Evolutionary conservation across 1,140 invertebrate genomes (phyloP), one percentile per base, ranked within the genome.

Genomic region (Thaumetopoea pityocampa): DNA sequence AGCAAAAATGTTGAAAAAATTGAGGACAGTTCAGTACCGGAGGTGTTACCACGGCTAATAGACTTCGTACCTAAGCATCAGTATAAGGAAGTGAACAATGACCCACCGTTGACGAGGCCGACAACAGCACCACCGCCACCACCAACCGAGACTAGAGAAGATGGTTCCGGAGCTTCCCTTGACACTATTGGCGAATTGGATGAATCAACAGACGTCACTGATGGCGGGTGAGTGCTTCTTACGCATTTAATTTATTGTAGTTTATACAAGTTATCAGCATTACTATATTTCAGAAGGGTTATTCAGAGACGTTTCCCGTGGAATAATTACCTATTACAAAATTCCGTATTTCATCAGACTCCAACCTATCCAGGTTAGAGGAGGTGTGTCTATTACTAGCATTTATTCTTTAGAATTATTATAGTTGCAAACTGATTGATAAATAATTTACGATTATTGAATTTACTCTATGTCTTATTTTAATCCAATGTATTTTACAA

Each of bases 111-210:
- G 30, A 52, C 56, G 3, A 58, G 72, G 18, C 74, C 67, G 1
- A 73, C 63, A 30, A 77, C 68, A 11, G 69, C 67, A 4, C 68
- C 66, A 47, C 85, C 56, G 51, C 83, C 41, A 35, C 84, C 62
- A 18, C 68, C 65, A 29, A 72, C 52, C 49, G 85, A 82, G 37
- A 66, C 67, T 1, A 60, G 80, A 23, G 80, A 85, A 64, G 80
- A 85, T 52, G 77, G 76, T 10, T 81, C 80, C 1, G 83, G 78
- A 4, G 80, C 74, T 29, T 86, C 85, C 4, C 58, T 91, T 30
- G 89, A 90, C 12, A 91, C 90, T 19, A 91, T 91, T 51, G 89
- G 90, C 0, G 90, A 91, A 68, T 84, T 89, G 17, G 90, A 91
- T 58, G 90, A 91, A 67, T 88, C 68, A 14, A 55, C 46, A 15